phyloP scores from a whole-genome alignment of 2,797 vertebrate species.

The Neostethus bicornis region DNA sequence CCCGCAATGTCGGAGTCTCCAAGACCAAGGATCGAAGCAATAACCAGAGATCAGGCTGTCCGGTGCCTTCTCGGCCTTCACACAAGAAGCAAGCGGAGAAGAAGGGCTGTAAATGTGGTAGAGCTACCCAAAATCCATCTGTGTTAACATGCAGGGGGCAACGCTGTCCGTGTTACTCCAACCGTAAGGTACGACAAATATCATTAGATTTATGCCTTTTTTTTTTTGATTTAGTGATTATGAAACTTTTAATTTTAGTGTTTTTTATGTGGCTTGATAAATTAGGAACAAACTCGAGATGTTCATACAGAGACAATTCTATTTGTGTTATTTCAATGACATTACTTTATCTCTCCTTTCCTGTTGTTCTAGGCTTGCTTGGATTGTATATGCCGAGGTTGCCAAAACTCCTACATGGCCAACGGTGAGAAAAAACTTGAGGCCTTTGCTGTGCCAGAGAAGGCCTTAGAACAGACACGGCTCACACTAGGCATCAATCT shows the following conservation, averaged over 20 bases:
- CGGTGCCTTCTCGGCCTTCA: slow-evolving; percentile 91
- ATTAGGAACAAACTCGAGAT: too few relatives aligned
- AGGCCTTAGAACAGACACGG: slow-evolving; percentile 98
- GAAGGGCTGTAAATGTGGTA: slow-evolving; percentile 99
- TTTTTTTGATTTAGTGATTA: too few relatives aligned
- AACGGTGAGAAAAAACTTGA: slow-evolving; percentile 99
- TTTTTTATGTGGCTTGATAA: too few relatives aligned
- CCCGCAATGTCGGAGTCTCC: slow-evolving; percentile 81
- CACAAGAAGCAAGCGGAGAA: slow-evolving; percentile 99
- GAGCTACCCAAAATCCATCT: slow-evolving; percentile 99
- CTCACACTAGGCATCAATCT: slow-evolving; percentile 99
- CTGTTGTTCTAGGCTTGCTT: slow-evolving; percentile 84
- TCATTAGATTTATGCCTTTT: too few relatives aligned
- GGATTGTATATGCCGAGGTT: slow-evolving; percentile 99
- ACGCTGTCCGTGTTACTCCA: slow-evolving; percentile 98
- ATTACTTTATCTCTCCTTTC: background rate
- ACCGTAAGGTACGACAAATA: slow-evolving; percentile 91
- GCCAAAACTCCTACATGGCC: slow-evolving; percentile 99
- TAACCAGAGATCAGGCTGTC: slow-evolving; percentile 79
- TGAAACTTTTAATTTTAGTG: too few relatives aligned
- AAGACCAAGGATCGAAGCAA: slow-evolving; percentile 87
- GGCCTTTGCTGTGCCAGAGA: slow-evolving; percentile 99
- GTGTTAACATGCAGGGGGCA: slow-evolving; percentile 99
- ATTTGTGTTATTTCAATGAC: too few relatives aligned
- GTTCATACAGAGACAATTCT: too few relatives aligned